Conservation (phyloP, 2,113 vertebrate species). For the Lepus europaeus region DNA sequence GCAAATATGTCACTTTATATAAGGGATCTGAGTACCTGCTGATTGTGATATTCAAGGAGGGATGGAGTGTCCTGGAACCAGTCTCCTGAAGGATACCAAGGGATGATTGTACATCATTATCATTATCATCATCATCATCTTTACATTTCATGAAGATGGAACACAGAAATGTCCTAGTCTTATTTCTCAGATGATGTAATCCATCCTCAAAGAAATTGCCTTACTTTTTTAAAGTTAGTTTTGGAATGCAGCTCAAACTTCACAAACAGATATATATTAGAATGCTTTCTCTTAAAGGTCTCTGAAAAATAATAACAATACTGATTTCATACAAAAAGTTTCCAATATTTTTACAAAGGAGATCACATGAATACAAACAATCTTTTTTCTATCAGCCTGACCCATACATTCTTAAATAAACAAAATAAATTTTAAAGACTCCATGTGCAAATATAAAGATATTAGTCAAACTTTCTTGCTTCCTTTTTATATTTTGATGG, state of each 20-base stretch:
- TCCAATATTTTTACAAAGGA: not conserved
- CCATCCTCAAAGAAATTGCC: not conserved
- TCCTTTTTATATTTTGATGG: slow-evolving; percentile 23
- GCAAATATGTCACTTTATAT: no score
- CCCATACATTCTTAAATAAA: not conserved
- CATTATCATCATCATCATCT: not conserved
- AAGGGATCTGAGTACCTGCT: no score
- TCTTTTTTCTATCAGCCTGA: not conserved
- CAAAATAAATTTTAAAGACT: not conserved
- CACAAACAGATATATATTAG: not conserved
- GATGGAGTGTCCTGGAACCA: no score
- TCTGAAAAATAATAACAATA: slow-evolving; percentile 38
- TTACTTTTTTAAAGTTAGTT: not conserved
- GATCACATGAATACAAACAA: not conserved
- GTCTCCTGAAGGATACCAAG: no score
- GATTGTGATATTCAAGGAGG: no score
- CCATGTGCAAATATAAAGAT: not conserved
- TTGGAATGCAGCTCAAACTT: not conserved
- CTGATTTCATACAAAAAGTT: not conserved
- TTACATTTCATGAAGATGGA: slow-evolving; percentile 1
- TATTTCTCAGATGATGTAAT: not conserved
- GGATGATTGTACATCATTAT: no score
- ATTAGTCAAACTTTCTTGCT: not conserved
- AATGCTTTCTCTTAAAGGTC: not conserved
- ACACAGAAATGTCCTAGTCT: not conserved